Base-by-base conservation (phyloP, 2,797 vertebrate species). In the Sebastes umbrosus region DNA sequence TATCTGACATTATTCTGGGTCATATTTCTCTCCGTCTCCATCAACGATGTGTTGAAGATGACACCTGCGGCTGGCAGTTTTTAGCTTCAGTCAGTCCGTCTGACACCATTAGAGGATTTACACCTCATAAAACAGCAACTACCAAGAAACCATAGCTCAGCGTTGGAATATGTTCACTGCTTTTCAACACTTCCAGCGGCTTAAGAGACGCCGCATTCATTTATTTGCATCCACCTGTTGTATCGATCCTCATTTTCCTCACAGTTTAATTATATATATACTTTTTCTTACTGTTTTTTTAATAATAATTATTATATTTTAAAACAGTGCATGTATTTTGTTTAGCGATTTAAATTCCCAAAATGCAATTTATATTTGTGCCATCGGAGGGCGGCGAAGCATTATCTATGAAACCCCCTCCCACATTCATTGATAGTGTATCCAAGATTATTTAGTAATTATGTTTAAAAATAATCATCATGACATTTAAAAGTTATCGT, bases 91-190 rank as follows among this genome's bases (percentile, higher is more conserved):
- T 67, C 70, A 3, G 50, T 66, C 13, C 24, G 55, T 82, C 20
- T 69, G 66, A 79, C 60, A 34, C 68, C 60, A 20, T 52, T 3
- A 34, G 34, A 72, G 32, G 68, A 24, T 86, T 90, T 36, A 3
- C 84, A 81, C 64, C 1, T 81, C 75, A 76, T 84, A 79, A 86
- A 86, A 63, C 73, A 34, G 43, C n/a, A 71, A 50, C 55, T 8
- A 25, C 52, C 20, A 57, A 18, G 80, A 77, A 64, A 64, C 54
- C 10, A 39, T 27, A 13, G 24, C 3, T 39, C 43, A 10, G 29
- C 1, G 20, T 13, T 8, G 36, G 68, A 76, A 58, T 34, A 62
- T 31, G 22, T 66, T 63, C n/a, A 13, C 72, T n/a, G 50, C 34
- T 46, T 68, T 65, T 64, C 24, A 72, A 64, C 60, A 54, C 80